Base-by-base conservation (phyloP, 2,888 invertebrate species). In the Nomada ruficornis region DNA sequence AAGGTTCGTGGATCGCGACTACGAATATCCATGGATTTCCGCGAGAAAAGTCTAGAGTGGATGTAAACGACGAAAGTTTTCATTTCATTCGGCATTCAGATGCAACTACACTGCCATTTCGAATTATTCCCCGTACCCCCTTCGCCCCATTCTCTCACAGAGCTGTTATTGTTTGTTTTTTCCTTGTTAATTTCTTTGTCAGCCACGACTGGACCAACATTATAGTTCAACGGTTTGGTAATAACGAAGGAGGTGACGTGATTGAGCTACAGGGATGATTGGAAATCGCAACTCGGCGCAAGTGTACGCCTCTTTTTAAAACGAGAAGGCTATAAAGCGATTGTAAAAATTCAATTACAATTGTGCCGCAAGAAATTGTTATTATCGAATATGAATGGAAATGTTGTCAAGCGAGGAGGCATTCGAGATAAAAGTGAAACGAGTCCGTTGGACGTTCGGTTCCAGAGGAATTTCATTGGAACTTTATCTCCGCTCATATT, bases 11-110 rank as follows among this genome's bases (percentile, higher is more conserved):
- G 54, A 47, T 55, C 60, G 69, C 52, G 64, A 65, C 74, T 36
- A 15, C 65, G 73, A 57, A 68, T 76, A 75, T 75, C 55, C 75
- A 47, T 65, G 80, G 70, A 83, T 85, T 81, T 83, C 62, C 80
- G 62, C 76, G 79, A 74, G 80, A 80, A 80, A 82, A 62, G 75
- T 70, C 63, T 62, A 29, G 68, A 74, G 73, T 65, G 72, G 81
- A 79, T 74, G 79, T 82, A 86, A 86, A 85, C 83, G 80, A 69
- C 47, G 64, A 77, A 80, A 79, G 83, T 83, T 80, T 83, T 85
- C 79, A 83, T 87, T 80, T 85, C 77, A 77, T 72, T 72, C 60
- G 60, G 79, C 72, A 77, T 81, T 85, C 77, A 50, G 77, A 73
- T 59, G 80, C 85, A 20, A 54, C 68, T 50, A 44, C 59, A 9